These are phyloP conservation scores for Megalops atlanticus DNA, from an alignment of 2,113 vertebrate genomes.

Conservation along the genomic window DNA sequence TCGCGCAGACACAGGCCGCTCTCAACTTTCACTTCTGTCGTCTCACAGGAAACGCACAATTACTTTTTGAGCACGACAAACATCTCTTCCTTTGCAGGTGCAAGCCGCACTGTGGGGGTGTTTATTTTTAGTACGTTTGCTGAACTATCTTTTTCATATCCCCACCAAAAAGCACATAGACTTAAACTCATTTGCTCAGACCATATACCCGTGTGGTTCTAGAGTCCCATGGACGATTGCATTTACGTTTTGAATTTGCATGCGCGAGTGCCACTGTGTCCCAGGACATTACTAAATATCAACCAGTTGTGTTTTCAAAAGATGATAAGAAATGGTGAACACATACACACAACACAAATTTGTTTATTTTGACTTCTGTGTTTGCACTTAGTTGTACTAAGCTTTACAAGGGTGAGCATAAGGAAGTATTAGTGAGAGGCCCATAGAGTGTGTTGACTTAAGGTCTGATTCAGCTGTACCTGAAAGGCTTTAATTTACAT, in stretches of 20 bases:
- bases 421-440: not conserved
- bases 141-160: not conserved
- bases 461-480: no score
- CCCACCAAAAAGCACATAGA: no score
- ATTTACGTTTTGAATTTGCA: no score
- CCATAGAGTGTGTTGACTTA: no score
- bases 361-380: not conserved
- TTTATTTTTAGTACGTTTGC: conserved; percentile 6
- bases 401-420: not conserved
- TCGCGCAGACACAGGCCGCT: not conserved
- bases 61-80: conserved; percentile 16
- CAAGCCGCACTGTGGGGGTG: not conserved
- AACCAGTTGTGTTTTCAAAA: not conserved
- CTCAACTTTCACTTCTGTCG: conserved; percentile 37
- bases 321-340: not conserved
- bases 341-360: not conserved
- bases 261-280: no score
- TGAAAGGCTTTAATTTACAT: no score
- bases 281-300: no score
- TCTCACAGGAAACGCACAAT: conserved; percentile 25
- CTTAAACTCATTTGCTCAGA: not conserved
- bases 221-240: no score
- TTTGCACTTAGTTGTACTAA: not conserved
- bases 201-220: not conserved
- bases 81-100: conserved; percentile 40